Conservation (phyloP, 2,797 vertebrate species). For the Urosaurus nigricauda region DNA sequence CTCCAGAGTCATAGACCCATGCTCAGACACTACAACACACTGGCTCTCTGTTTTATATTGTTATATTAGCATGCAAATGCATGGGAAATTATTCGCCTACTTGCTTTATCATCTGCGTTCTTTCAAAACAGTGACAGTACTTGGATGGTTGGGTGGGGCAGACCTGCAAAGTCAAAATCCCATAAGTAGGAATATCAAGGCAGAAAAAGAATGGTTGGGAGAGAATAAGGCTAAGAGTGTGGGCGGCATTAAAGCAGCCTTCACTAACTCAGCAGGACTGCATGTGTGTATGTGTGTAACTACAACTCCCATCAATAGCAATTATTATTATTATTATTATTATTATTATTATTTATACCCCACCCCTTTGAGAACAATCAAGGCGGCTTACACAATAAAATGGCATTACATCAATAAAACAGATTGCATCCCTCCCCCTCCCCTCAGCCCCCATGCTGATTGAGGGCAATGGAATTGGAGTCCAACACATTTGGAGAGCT, state of each 20-base stretch:
- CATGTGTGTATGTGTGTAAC: background rate
- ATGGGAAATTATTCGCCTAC: background rate
- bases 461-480: background rate
- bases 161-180: background rate
- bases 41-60: background rate
- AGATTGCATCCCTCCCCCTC: no score
- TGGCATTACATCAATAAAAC: no score
- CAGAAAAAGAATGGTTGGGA: background rate
- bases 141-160: background rate
- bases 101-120: background rate
- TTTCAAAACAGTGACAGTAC: background rate
- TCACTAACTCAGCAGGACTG: background rate
- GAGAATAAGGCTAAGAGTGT: background rate
- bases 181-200: background rate
- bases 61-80: background rate
- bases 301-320: background rate
- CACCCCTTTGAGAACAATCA: no score
- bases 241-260: background rate
- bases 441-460: background rate
- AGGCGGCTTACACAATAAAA: no score
- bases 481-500: background rate
- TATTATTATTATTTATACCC: no score
- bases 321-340: no score
- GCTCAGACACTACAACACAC: no score
- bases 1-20: no score